A percentile compares a stretch with the other conserved stretches of the same genome.
Evolutionary conservation across 2,888 invertebrate genomes (phyloP).

Genomic region (Entomobrya proxima): DNA sequence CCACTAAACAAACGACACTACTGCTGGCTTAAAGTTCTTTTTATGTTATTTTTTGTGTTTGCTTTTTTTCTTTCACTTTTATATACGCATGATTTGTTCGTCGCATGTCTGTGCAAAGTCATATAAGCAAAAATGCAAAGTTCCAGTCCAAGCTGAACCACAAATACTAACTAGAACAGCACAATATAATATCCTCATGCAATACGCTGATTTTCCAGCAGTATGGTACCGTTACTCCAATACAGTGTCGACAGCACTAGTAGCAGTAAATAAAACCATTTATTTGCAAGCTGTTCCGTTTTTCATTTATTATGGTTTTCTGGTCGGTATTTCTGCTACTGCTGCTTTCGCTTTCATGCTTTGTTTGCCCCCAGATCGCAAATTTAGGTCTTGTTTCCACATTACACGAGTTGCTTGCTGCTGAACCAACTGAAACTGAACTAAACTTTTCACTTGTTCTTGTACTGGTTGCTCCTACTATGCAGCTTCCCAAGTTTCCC

Average conservation of each 20-base stretch:
- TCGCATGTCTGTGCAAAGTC: conserved; percentile 38
- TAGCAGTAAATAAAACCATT: conserved; percentile 47
- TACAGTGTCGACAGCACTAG: background rate
- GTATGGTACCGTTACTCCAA: background rate
- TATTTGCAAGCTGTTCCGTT: conserved; percentile 63
- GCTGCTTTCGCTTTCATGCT: conserved; percentile 29
- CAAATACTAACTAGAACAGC: background rate
- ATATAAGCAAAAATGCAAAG: background rate
- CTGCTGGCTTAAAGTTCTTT: background rate
- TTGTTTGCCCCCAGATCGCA: background rate
- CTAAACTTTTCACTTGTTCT: no score
- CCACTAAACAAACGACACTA: no score
- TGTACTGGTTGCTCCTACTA: no score
- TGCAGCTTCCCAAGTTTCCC: no score
- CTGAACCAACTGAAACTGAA: no score
- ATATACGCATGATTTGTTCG: conserved; percentile 64
- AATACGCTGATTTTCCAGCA: conserved; percentile 9
- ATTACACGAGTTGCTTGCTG: background rate
- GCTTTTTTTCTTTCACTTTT: conserved; percentile 26
- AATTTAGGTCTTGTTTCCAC: conserved; percentile 12
- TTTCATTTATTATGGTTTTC: conserved; percentile 36
- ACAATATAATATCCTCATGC: background rate
- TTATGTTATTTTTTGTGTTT: background rate
- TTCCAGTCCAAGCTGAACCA: background rate
- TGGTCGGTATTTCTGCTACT: conserved; percentile 1